These are phyloP conservation scores for Hetaerina titia DNA, from an alignment of 2,888 invertebrate species.

Conservation along the genomic window DNA sequence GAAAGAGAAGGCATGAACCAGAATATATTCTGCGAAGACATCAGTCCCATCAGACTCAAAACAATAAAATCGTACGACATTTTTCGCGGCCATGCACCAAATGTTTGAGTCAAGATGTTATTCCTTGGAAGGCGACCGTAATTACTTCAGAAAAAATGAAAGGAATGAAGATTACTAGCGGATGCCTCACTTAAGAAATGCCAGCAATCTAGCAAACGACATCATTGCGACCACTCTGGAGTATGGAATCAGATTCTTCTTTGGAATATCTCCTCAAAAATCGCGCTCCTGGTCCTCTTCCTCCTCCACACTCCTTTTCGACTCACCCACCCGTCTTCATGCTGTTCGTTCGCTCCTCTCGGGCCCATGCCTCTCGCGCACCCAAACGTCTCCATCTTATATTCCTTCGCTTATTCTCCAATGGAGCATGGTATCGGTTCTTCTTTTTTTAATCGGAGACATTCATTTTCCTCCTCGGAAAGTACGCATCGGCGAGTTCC, in stretches of 20 bases:
- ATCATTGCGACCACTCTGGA: not conserved
- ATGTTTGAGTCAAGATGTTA: no score
- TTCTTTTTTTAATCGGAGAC: not conserved
- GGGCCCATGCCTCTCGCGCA: not conserved
- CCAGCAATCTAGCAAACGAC: not conserved
- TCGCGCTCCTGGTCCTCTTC: not conserved
- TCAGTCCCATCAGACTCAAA: no score
- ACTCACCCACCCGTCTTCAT: not conserved
- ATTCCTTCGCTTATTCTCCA: constrained; percentile 30
- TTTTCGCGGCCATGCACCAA: no score
- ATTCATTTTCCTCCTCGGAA: not conserved
- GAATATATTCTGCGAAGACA: no score
- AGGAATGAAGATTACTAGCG: no score
- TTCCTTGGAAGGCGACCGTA: no score
- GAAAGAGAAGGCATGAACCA: no score
- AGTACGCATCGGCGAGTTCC: not conserved
- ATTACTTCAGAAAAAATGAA: no score
- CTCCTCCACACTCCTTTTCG: not conserved
- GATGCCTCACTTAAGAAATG: no score
- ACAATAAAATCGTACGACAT: no score
- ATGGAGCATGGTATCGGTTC: not conserved
- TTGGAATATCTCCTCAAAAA: no score
- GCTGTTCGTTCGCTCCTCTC: not conserved
- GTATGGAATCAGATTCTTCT: not conserved
- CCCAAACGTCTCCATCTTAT: not conserved